Base-by-base conservation (phyloP, 2,888 invertebrate genomes). In the Pheosia tremula region DNA sequence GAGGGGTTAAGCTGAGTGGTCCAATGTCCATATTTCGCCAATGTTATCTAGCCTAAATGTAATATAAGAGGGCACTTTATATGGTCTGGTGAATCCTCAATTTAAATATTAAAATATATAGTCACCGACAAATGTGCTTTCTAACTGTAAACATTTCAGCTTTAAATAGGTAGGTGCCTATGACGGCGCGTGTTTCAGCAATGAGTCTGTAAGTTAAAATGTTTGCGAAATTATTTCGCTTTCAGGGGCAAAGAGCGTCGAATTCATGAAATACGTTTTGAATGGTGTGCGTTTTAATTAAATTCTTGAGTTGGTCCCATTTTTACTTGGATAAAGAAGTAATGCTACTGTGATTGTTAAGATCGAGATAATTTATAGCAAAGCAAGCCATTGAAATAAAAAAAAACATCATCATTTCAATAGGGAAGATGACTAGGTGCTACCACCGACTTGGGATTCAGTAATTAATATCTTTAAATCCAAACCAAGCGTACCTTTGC, bases 231-330 rank as follows among this genome's bases (percentile, higher is more conserved):
- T 53, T 11, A 37, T 53, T 53, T 53, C 53, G 53, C 37, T 53
- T 37, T 53, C 53, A 9, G 53, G 24, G 53, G 37, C 8, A 24
- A 37, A 53, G 37, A 53, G 53, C 53, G 53, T 53, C 37, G 37
- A 53, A 53, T 53, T 37, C 37, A 37, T 11, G 36, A 53, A 53
- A 53, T 53, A 53, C 53, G 24, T 24, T 53, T 53, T 53, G 37
- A 53, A 37, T 11, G 37, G 53, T 6, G 53, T 53, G 53, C 10
- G 53, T 53, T 53, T 53, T 53, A 53, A 53, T 53, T 53, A 53
- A 53, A 53, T 53, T 53, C 53, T 36, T 11, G 47, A 47, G 47
- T 47, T 47, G 47, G 47, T n/a, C n/a, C 11, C 47, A 47, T 47
- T 47, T 47, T 47, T 47, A 47, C 47, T 47, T 4, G 47, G 4